phyloP scores from a whole-genome alignment of 2,797 vertebrate genomes.

The Oryzias sinensis region DNA sequence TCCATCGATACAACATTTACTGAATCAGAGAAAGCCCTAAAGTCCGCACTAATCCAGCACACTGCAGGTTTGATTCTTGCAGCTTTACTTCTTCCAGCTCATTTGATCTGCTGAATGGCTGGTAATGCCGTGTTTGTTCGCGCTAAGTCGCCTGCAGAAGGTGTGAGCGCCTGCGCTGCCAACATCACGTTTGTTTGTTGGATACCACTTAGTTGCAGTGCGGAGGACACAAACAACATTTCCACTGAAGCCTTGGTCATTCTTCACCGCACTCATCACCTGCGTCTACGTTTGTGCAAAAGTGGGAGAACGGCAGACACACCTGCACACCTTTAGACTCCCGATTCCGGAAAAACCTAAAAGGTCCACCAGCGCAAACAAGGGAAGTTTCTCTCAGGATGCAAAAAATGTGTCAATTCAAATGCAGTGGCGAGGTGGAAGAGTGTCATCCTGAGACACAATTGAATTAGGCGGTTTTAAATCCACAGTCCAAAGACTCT shows the following conservation, averaged over 20 bases:
- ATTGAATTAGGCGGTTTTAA: no score
- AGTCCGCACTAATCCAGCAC: slow-evolving; percentile 9
- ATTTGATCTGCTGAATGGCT: slow-evolving; percentile 37
- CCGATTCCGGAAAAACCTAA: neutral
- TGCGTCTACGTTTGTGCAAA: neutral
- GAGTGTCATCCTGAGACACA: no score
- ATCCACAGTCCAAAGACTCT: no score
- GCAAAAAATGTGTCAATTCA: neutral
- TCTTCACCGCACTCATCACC: no score
- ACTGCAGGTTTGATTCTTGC: slow-evolving; percentile 1
- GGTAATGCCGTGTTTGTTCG: slow-evolving; percentile 35
- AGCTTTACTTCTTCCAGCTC: slow-evolving; percentile 28
- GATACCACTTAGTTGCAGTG: slow-evolving; percentile 26
- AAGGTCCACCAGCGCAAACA: no score
- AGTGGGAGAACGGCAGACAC: neutral
- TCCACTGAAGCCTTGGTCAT: neutral
- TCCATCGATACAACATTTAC: slow-evolving; percentile 1
- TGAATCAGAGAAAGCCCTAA: neutral
- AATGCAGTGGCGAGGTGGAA: no score
- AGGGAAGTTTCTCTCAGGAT: neutral
- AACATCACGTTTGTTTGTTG: slow-evolving; percentile 46
- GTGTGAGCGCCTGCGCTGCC: slow-evolving; percentile 18
- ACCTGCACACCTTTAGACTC: neutral
- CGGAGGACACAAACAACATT: neutral
- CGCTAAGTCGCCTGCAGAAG: slow-evolving; percentile 18